Conservation (phyloP, 2,113 vertebrate genomes). For the Pleuronectes platessa region DNA sequence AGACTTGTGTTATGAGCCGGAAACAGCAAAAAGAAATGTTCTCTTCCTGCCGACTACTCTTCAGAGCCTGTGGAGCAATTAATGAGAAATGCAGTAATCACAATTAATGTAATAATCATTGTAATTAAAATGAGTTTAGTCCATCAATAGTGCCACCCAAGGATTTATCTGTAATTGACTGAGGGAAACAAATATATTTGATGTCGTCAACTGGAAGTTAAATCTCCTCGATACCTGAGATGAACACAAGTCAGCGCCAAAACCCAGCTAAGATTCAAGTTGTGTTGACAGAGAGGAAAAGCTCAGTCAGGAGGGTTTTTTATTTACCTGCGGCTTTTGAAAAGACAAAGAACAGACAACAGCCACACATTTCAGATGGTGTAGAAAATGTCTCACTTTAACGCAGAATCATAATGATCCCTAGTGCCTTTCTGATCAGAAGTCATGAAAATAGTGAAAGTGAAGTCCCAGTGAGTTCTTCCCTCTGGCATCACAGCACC, state of each 20-base stretch:
- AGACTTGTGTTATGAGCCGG: background rate
- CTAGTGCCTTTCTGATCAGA: background rate
- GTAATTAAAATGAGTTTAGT: slow-evolving; percentile 20
- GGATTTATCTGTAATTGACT: slow-evolving; percentile 16
- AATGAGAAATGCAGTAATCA: slow-evolving; percentile 13
- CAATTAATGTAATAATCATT: slow-evolving; percentile 25
- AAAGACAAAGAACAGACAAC: background rate
- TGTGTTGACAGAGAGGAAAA: background rate
- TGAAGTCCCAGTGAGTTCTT: background rate
- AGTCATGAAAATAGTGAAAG: slow-evolving; percentile 1
- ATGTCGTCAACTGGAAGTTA: background rate
- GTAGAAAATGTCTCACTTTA: background rate
- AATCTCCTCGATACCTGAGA: background rate
- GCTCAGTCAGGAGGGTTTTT: background rate
- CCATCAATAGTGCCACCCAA: slow-evolving; percentile 4
- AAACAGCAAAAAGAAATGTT: background rate
- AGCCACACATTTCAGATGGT: background rate
- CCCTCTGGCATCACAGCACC: background rate
- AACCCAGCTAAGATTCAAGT: background rate
- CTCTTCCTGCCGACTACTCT: slow-evolving; percentile 3
- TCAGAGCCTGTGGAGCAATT: slow-evolving; percentile 25
- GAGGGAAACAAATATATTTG: slow-evolving; percentile 2
- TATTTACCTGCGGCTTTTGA: background rate
- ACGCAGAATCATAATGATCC: background rate
- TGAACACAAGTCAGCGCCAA: background rate